Base-by-base conservation (phyloP, 2,113 vertebrate genomes). In the Neolamprologus sp. region DNA sequence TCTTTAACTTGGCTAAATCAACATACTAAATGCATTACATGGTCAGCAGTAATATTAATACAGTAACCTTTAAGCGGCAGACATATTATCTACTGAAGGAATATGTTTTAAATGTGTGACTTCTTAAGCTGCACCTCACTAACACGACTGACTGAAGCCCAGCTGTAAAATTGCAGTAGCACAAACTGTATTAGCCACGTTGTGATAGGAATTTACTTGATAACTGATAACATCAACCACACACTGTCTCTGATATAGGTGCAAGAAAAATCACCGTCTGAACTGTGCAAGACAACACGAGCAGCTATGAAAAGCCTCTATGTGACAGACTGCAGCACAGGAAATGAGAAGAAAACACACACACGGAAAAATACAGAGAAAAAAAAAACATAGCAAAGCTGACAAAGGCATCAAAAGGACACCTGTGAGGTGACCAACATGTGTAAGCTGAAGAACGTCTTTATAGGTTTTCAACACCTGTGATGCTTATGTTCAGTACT, bases 1-100 rank as follows among this genome's bases (percentile, higher is more conserved):
- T 17, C 57, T 33, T 33, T 60, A 31, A 60, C 16, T 0, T 4
- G 26, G 2, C 26, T 2, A 60, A 31, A 60, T 60, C 16, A 60
- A 19, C 9, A 58, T 31, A 17, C 14, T 60, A 9, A 60, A 60
- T 60, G 57, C 57, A 19, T 60, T 31, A 60, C 57, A 60, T 33
- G 16, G 28, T 60, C 57, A 19, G 3, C 16, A 60, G 57, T 60
- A 60, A 60, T 60, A 60, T 60, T 60, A 6, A 60, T 33, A 60
- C 9, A 63, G 58, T 60, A 60, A 33, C 14, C 14, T 60, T 1
- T 60, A 60, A 63, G 58, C 1, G 0, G 0, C 58, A 63, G 58
- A 33, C 16, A 63, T 33, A 63, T 60, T 33, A 60, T 19, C 57
- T 60, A 60, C 28, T 19, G 16, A 63, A 33, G 58, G 2, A 60